Percentiles rank a stretch among this genome's conserved stretches.
Evolutionary conservation across 1,140 invertebrate species (phyloP).

Genomic region (Manduca sexta): DNA sequence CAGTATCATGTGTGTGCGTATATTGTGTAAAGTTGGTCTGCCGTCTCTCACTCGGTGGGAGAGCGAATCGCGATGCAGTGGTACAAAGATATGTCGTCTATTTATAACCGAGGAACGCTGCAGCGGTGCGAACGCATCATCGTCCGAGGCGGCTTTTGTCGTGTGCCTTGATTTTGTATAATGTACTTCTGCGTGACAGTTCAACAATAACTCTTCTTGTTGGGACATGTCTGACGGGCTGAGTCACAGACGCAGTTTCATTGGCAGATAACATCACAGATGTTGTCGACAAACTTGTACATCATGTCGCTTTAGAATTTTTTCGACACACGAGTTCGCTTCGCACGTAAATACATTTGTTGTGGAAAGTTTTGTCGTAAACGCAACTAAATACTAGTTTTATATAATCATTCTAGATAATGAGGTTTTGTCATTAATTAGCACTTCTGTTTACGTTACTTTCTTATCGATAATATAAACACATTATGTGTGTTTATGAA

Average conservation of each 20-base stretch:
- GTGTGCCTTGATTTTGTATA: conserved; percentile 30
- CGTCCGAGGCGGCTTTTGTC: conserved; percentile 31
- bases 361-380: neutral
- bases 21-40: conserved; percentile 36
- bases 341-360: too few relatives aligned
- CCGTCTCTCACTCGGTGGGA: conserved; percentile 60
- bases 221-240: neutral
- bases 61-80: conserved; percentile 49
- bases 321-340: too few relatives aligned
- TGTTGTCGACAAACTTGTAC: too few relatives aligned
- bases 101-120: conserved; percentile 59
- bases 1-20: conserved; percentile 27
- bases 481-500: too few relatives aligned
- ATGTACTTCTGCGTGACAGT: conserved; percentile 3
- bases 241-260: neutral
- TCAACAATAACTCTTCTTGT: conserved; percentile 5
- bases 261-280: neutral
- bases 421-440: neutral
- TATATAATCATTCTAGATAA: neutral
- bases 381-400: neutral
- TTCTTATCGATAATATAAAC: too few relatives aligned
- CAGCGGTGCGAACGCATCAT: conserved; percentile 40
- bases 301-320: too few relatives aligned
- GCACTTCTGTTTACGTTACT: neutral
- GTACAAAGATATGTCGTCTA: conserved; percentile 62